Evolutionary conservation across 2,888 invertebrate species (phyloP).

Genomic region (Caenorhabditis wallacei): DNA sequence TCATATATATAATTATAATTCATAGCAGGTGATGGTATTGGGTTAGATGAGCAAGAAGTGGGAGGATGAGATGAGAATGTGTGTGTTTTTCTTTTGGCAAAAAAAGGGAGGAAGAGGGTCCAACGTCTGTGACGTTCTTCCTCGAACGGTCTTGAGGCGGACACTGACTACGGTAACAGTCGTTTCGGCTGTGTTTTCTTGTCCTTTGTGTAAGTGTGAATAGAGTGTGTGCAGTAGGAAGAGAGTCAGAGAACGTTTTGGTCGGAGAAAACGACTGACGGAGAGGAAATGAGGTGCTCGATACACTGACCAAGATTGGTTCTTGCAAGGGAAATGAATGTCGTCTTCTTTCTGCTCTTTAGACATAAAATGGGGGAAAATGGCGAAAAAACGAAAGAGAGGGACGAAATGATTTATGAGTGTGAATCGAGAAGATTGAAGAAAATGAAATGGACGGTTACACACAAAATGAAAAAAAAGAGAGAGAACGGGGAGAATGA

Average conservation of each 20-base stretch:
- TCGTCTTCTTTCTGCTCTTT: background rate
- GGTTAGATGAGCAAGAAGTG: slow-evolving; percentile 33
- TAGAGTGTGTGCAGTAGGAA: background rate
- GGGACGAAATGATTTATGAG: background rate
- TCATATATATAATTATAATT: slow-evolving; percentile 41
- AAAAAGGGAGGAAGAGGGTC: background rate
- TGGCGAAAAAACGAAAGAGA: background rate
- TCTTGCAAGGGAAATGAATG: background rate
- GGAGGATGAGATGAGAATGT: slow-evolving; percentile 2
- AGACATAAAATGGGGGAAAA: no score
- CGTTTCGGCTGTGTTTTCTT: slow-evolving; percentile 40
- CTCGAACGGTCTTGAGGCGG: slow-evolving; percentile 33
- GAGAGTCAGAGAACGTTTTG: background rate
- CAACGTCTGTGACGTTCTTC: background rate
- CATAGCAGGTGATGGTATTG: slow-evolving; percentile 45
- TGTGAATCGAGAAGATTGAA: background rate
- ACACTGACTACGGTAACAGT: slow-evolving; percentile 45
- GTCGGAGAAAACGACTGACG: background rate
- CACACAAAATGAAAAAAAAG: no score
- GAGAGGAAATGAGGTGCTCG: background rate
- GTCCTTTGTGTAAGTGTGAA: background rate
- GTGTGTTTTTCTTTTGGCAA: no score
- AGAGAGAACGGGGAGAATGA: background rate
- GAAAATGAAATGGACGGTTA: no score
- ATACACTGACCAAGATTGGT: slow-evolving; percentile 17